These are phyloP conservation scores for Alectoris magna DNA, from an alignment of 2,797 vertebrate genomes.

Conservation along the genomic window DNA sequence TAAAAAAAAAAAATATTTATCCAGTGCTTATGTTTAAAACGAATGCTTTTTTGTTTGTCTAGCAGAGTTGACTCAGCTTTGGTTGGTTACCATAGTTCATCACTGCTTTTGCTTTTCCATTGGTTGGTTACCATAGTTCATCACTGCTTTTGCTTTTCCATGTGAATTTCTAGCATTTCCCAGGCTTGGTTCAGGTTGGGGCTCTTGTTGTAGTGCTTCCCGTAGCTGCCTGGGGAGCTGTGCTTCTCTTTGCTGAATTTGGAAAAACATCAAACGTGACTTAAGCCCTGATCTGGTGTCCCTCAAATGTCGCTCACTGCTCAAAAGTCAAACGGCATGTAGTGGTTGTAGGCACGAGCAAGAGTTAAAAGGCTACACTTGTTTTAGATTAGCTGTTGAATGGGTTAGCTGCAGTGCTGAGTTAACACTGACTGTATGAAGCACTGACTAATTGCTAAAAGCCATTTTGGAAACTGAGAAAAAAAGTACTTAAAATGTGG, in stretches of 20 bases:
- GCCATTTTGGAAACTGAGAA: background rate
- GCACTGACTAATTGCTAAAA: background rate
- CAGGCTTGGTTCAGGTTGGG: constrained; percentile 51
- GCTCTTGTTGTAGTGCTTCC: background rate
- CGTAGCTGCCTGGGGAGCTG: constrained; percentile 32
- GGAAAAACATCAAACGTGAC: constrained; percentile 25
- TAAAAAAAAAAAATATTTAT: constrained; percentile 8
- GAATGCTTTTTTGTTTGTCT: constrained; percentile 33
- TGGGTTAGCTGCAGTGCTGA: background rate
- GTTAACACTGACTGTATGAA: background rate
- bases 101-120: constrained; percentile 49
- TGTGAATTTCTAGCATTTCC: constrained; percentile 65
- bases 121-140: constrained; percentile 40
- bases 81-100: constrained; percentile 36
- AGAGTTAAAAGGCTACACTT: background rate
- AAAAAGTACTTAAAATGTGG: background rate
- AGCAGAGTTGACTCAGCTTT: constrained; percentile 63
- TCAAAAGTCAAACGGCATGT: background rate
- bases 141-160: constrained; percentile 42
- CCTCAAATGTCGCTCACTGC: background rate
- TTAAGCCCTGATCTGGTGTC: background rate
- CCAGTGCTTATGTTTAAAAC: constrained; percentile 34
- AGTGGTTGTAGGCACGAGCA: background rate
- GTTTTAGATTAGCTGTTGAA: background rate
- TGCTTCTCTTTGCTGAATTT: background rate